Percentiles rank a stretch among this genome's conserved stretches.
Conservation (phyloP, 2,888 invertebrate genomes). For the Atherix ibis region DNA sequence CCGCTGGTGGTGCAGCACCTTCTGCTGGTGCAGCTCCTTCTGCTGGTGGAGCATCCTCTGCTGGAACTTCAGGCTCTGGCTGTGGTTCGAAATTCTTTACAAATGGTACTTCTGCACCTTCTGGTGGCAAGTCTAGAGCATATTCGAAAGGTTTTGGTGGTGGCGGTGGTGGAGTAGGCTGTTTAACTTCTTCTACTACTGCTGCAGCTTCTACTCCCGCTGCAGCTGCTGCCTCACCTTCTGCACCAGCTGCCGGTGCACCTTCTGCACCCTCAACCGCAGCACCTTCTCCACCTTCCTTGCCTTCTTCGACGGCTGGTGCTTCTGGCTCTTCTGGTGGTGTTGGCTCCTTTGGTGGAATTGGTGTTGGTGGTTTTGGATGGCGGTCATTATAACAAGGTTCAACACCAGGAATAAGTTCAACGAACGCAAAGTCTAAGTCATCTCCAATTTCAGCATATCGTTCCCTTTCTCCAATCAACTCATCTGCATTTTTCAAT, state of each 20-base stretch:
- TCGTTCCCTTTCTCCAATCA: conserved; percentile 75
- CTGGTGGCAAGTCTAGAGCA: conserved; percentile 31
- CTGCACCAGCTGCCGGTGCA: conserved; percentile 8
- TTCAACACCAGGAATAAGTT: conserved; percentile 48
- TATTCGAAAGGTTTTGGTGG: conserved; percentile 34
- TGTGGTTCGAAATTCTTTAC: conserved; percentile 32
- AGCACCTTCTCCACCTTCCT: conserved; percentile 15
- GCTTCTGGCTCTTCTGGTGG: conserved; percentile 22
- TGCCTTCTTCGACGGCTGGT: conserved; percentile 8
- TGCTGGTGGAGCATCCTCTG: conserved; percentile 18
- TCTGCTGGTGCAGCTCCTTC: conserved; percentile 21
- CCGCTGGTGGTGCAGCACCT: conserved; percentile 22
- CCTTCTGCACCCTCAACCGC: conserved; percentile 11
- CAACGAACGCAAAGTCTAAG: conserved; percentile 85
- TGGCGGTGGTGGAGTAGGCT: conserved; percentile 19
- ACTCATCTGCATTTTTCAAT: too few relatives aligned
- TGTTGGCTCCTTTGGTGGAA: conserved; percentile 23
- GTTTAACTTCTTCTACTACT: conserved; percentile 18
- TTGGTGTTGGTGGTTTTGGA: conserved; percentile 33
- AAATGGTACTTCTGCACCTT: conserved; percentile 33
- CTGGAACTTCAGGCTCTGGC: conserved; percentile 23
- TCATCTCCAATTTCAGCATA: conserved; percentile 87
- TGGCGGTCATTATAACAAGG: conserved; percentile 31
- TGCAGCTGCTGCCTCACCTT: conserved; percentile 6
- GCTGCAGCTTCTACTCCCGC: conserved; percentile 17